These are phyloP conservation scores for Cyanoramphus novaezelandiae DNA, from an alignment of 2,113 vertebrate genomes.

Conservation along the genomic window DNA sequence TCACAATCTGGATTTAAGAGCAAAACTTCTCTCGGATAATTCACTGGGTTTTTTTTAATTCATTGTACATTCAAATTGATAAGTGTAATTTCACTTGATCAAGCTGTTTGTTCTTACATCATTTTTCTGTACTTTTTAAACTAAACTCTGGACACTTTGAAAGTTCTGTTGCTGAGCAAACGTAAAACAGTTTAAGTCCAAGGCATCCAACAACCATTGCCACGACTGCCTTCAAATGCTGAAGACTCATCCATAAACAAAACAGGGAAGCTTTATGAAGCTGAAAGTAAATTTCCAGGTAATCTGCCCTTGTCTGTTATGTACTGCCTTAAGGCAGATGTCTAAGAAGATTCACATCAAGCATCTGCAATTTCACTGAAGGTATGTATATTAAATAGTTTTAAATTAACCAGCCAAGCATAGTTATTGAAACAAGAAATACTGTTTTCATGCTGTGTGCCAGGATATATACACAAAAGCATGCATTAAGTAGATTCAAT, in stretches of 20 bases:
- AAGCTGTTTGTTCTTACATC: neutral
- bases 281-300: neutral
- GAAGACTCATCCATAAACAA: neutral
- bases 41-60: neutral
- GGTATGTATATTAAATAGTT: neutral
- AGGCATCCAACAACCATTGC: neutral
- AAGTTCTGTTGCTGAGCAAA: neutral
- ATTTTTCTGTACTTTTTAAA: neutral
- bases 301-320: neutral
- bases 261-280: neutral
- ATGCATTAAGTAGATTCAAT: neutral
- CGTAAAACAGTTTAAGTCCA: neutral
- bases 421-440: neutral
- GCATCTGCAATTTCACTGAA: neutral
- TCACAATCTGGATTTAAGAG: neutral
- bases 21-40: neutral
- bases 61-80: neutral
- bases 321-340: neutral
- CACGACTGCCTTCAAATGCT: fast-evolving
- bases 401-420: neutral
- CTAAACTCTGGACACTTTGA: neutral
- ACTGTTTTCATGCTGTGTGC: neutral
- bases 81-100: neutral
- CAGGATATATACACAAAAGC: neutral
- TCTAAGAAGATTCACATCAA: neutral